These are phyloP conservation scores for Penaeus indicus DNA, from an alignment of 1,140 invertebrate species.

Conservation along the genomic window DNA sequence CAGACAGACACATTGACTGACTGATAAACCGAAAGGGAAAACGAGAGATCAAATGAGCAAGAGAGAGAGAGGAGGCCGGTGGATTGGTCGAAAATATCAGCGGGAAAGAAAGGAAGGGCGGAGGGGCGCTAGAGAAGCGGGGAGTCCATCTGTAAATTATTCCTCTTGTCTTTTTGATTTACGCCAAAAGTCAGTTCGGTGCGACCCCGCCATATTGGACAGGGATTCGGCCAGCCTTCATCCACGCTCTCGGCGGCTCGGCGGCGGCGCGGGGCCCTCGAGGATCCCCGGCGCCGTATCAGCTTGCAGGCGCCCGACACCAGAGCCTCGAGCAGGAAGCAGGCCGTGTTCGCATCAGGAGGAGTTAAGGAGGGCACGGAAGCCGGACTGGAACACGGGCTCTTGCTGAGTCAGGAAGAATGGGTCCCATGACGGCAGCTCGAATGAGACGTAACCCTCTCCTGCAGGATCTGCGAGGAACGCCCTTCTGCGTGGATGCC, in stretches of 20 bases:
- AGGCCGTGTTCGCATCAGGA: too few species aligned
- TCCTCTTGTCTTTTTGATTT: slow-evolving; percentile 48
- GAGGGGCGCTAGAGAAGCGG: neutral
- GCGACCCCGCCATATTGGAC: slow-evolving; percentile 15
- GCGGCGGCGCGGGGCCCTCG: neutral
- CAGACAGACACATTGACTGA: too few species aligned
- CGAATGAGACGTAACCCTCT: slow-evolving; percentile 8
- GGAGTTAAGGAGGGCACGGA: slow-evolving; percentile 5
- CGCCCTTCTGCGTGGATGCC: neutral
- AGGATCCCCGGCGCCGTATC: too few species aligned
- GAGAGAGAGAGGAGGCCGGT: neutral
- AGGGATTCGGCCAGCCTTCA: neutral
- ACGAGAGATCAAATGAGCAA: neutral
- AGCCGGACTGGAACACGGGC: slow-evolving; percentile 34
- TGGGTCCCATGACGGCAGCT: slow-evolving; percentile 25
- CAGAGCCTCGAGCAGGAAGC: neutral
- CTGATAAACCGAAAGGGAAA: neutral
- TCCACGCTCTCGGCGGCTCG: neutral
- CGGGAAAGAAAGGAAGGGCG: neutral
- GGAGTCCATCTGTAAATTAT: slow-evolving; percentile 32
- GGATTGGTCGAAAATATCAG: neutral
- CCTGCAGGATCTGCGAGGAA: neutral
- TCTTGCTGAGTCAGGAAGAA: slow-evolving; percentile 44
- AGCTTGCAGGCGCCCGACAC: neutral
- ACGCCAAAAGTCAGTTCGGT: slow-evolving; percentile 20